Evolutionary conservation across 2,888 invertebrate genomes (phyloP), one percentile per base, ranked within the genome.

Genomic region (Rotaria macrura): DNA sequence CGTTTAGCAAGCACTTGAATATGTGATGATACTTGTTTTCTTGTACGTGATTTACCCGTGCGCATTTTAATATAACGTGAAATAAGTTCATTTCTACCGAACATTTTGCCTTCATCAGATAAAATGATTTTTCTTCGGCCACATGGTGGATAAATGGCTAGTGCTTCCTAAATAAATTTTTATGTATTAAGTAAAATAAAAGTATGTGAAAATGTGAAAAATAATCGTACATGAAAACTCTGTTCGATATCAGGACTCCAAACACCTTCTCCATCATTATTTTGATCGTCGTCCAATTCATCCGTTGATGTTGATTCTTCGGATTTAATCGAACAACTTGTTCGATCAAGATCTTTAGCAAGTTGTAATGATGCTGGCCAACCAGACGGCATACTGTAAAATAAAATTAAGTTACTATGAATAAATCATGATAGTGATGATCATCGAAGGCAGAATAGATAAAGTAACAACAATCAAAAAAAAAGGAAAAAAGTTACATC

Each of bases 231-330:
- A 92, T 99, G 98, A 93, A 99, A 99, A 93, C 96, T 96, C 93
- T 99, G 98, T 92, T 99, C 99, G 92, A 99, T 99, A 92, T 99
- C 99, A 88, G 97, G 96, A 92, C 96, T 96, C 99, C 99, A 99
- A 87, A 99, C 99, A 89, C 99, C 99, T 92, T 99, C 99, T 89
- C 98, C 98, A 92, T 99, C 98, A 57, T 57, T 57, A 52, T 90
- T 43, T 43, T 52, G 43, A 79, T 79, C 79, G 43, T 79, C 79
- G n/a, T 79, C 43, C n/a, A 43, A 40, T 79, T 79, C 79, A 79
- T 79, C 43, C 25, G 79, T 79, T n/a, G 79, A 79, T 40, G 79
- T 79, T n/a, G 43, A 43, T 79, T 79, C 79, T 79, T 79, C 79
- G 23, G 79, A 79, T 79, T 79, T 79, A n/a, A 79, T 79, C 3